Conservation (phyloP, 2,888 invertebrate species). For the Mythimna impura region DNA sequence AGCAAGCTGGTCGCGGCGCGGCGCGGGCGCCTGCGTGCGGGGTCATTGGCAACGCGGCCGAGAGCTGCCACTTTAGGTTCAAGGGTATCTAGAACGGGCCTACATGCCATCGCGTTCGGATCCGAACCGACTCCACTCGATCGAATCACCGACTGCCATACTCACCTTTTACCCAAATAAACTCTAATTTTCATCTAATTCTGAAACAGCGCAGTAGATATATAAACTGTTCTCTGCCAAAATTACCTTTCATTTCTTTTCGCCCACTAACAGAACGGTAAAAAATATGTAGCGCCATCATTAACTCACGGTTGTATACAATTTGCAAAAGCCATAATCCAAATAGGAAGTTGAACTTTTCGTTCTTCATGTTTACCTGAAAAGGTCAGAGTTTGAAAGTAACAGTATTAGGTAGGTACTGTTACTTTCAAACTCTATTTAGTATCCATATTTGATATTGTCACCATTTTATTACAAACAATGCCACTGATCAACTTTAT, state of each 20-base stretch:
- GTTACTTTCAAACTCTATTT: no score
- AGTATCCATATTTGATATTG: neutral
- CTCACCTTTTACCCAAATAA: constrained; percentile 34
- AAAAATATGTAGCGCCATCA: constrained; percentile 24
- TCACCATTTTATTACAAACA: neutral
- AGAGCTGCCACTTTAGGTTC: constrained; percentile 90
- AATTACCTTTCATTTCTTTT: constrained; percentile 46
- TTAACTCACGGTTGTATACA: constrained; percentile 23
- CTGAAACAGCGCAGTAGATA: constrained; percentile 8
- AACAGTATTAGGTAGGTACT: neutral
- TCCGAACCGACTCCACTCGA: constrained; percentile 50
- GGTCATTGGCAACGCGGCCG: constrained; percentile 91
- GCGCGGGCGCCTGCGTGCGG: constrained; percentile 90
- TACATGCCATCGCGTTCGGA: constrained; percentile 78
- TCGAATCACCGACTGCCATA: constrained; percentile 15
- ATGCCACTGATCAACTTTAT: constrained; percentile 2
- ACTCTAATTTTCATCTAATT: constrained; percentile 5
- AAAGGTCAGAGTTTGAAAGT: constrained; percentile 18
- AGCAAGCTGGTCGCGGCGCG: constrained; percentile 75
- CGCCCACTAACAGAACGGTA: constrained; percentile 18
- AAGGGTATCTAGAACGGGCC: constrained; percentile 86
- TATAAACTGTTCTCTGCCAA: constrained; percentile 8
- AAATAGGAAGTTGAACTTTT: constrained; percentile 5
- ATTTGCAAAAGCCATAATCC: constrained; percentile 11
- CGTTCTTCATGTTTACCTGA: constrained; percentile 15